Conservation (phyloP, 64 coral and sea anemone species). For the Catalaphyllia jardinei region DNA sequence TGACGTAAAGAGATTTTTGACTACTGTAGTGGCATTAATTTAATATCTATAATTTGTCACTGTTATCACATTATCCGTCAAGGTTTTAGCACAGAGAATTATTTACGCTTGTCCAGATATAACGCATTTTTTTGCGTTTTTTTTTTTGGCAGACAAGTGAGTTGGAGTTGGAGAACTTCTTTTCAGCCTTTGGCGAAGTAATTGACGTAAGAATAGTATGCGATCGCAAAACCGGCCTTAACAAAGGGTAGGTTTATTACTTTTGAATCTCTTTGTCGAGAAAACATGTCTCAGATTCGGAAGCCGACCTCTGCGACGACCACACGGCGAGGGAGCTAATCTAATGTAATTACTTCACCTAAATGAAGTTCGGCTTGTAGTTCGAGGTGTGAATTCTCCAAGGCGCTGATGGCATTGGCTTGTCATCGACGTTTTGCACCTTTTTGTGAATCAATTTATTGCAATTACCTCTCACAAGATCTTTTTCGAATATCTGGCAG, state of each 20-base stretch:
- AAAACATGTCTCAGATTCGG: background rate
- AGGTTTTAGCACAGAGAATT: background rate
- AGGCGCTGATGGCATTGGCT: no score
- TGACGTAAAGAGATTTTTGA: no score
- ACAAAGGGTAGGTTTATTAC: slow-evolving; percentile 60
- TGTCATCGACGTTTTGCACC: no score
- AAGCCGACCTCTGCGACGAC: background rate
- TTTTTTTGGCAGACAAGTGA: slow-evolving; percentile 48
- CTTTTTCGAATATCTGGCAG: no score
- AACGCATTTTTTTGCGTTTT: background rate
- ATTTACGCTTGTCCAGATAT: background rate
- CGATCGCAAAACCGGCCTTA: slow-evolving; percentile 57
- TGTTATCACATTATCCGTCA: no score
- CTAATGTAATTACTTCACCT: no score
- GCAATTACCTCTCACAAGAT: no score
- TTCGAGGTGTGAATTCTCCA: no score
- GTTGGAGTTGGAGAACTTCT: slow-evolving; percentile 70
- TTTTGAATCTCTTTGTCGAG: background rate
- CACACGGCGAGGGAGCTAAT: background rate
- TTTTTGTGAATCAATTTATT: no score
- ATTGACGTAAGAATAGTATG: slow-evolving; percentile 67
- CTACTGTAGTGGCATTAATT: no score
- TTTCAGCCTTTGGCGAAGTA: slow-evolving; percentile 39
- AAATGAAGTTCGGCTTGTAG: no score
- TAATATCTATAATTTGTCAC: no score